Conservation (phyloP, 2,797 vertebrate species). For the Schizopygopsis malacanthus region DNA sequence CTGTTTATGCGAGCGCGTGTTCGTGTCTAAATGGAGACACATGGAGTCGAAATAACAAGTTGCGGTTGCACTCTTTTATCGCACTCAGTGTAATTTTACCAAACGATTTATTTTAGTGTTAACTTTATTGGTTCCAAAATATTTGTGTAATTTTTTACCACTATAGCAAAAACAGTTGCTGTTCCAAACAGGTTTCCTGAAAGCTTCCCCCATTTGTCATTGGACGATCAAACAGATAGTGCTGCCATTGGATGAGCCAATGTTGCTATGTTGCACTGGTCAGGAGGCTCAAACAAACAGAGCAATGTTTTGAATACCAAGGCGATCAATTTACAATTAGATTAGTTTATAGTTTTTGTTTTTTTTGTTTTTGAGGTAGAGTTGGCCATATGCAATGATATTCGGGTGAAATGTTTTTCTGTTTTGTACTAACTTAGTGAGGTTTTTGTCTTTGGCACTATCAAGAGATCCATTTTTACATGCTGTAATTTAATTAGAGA, state of each 20-base stretch:
- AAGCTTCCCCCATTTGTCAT: background rate
- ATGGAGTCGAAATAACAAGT: constrained; percentile 8
- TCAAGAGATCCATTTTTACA: constrained; percentile 38
- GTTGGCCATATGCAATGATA: background rate
- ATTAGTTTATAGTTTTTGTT: background rate
- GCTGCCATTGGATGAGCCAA: background rate
- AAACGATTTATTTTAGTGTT: constrained; percentile 21
- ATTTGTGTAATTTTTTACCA: background rate
- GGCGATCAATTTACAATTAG: background rate
- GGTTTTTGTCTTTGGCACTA: constrained; percentile 7
- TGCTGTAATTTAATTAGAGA: constrained; percentile 30
- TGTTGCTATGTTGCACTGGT: constrained; percentile 4
- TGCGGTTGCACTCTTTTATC: constrained; percentile 5
- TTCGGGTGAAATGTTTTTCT: constrained; percentile 1
- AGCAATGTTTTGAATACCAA: background rate
- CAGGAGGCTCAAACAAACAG: background rate
- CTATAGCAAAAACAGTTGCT: background rate
- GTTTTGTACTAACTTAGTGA: constrained; percentile 32
- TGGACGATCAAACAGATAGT: background rate
- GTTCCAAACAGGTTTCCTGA: background rate
- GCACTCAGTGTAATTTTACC: background rate
- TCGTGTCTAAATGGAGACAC: constrained; percentile 2
- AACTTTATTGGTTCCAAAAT: constrained; percentile 9
- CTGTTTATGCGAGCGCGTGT: constrained; percentile 38
- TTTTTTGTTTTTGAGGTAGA: background rate